Base-by-base conservation (phyloP, 2,113 vertebrate genomes). In the Tachuris rubrigastra region DNA sequence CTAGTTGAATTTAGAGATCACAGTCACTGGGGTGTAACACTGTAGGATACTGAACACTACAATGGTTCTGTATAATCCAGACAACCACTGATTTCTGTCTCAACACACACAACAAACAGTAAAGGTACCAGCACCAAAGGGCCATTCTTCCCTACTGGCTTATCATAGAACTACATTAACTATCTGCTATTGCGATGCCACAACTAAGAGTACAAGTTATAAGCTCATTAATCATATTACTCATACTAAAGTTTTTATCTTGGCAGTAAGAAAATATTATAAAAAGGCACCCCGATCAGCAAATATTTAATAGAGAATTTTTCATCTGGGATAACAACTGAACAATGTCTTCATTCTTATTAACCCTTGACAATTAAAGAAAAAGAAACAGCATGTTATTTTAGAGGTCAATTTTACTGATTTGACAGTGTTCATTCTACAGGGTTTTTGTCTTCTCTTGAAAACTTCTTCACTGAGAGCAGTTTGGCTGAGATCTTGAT, bases 341-440 rank as follows among this genome's bases (percentile, higher is more conserved):
- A 89, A 78, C 58, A 77, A 63, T 56, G 33, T 73, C 80, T 81
- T 62, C 44, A 27, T 84, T 89, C 76, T 68, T 95, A 75, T 85
- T 87, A 73, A 95, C 73, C 72, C 25, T 65, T 19, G 71, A 82
- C 77, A 96, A 84, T 59, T 72, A 89, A 98, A 96, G 82, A 62
- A 91, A 87, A 77, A 90, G 87, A 85, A 83, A 60, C 1, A 25
- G 77, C 30, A 4, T 77, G 81, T 41, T 63, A 93, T 79, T 95
- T 87, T 65, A 85, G 84, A 90, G 55, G 50, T 66, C 35, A 53
- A 60, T 88, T 93, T 75, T 80, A 73, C 28, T 35, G 80, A 65
- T 46, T 42, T 65, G 87, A 90, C 60, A 86, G 76, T 9, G 17
- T n/a, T 59, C 88, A 62, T 71, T 28, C 35, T 24, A 74, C 73